These are phyloP conservation scores for Lucinisca nassula DNA, from an alignment of 2,888 invertebrate genomes.

Conservation along the genomic window DNA sequence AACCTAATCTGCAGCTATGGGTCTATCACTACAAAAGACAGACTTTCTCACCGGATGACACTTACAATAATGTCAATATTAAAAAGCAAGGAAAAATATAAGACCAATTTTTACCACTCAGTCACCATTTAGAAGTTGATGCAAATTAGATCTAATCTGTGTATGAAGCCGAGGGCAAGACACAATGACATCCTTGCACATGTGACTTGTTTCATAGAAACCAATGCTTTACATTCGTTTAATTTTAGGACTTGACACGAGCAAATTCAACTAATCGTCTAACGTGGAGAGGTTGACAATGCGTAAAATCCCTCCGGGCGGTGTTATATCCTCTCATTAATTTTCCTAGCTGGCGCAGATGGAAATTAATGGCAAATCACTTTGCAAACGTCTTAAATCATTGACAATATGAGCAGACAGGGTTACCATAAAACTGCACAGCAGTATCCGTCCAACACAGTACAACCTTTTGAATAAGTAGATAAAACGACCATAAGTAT, in stretches of 20 bases:
- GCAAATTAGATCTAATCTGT: not conserved
- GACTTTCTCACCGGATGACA: no score
- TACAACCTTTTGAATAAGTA: no score
- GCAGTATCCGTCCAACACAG: no score
- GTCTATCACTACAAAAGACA: no score
- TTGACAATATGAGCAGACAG: no score
- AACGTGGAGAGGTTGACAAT: not conserved
- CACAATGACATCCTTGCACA: not conserved
- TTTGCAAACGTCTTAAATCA: not conserved
- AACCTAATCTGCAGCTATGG: no score
- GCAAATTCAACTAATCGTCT: not conserved
- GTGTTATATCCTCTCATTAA: not conserved
- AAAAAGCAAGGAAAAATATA: no score
- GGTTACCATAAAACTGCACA: no score
- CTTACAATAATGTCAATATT: no score
- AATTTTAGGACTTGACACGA: not conserved
- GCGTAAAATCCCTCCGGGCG: not conserved
- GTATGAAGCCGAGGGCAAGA: not conserved
- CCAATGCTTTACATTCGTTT: not conserved
- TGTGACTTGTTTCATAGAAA: not conserved
- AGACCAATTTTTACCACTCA: no score
- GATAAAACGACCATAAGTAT: no score
- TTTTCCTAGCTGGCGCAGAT: slow-evolving; percentile 4
- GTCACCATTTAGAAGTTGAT: not conserved
- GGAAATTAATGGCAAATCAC: not conserved